Base-by-base conservation (phyloP, 1,140 invertebrate species). In the Drosophila melanica region DNA sequence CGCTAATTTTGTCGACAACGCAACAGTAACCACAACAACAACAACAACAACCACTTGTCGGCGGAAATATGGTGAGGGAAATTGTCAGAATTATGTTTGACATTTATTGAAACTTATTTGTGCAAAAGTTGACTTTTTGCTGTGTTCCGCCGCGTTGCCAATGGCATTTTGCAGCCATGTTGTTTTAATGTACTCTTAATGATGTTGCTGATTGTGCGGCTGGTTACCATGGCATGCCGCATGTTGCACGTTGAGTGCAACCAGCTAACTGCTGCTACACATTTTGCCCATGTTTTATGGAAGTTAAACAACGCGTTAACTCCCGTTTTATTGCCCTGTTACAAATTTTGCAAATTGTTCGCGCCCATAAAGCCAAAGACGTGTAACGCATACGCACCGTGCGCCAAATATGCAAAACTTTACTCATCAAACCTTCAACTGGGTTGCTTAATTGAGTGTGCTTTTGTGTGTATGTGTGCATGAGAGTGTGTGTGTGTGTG, bases 51-150 rank as follows among this genome's bases (percentile, higher is more conserved):
- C 42, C 42, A 51, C 30, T 27, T 27, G 4, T 27, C 27, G 0
- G 27, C 4, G 27, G 27, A 39, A 27, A 35, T 35, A 10, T 6
- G 4, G 10, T 20, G 11, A 16, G 23, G 10, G 18, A 33, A 50
- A 42, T 39, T 65, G 60, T 65, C 50, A 67, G 71, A 71, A 57
- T 75, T 75, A 69, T 82, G 62, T 71, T 77, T 81, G 74, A 77
- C 77, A 81, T 67, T 84, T 86, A 84, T 86, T 87, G 82, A 81
- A 85, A 66, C 53, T 53, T 75, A 80, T 70, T 71, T 66, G 77
- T 48, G 54, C 18, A 70, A 18, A 58, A 55, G 63, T 65, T 68
- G 70, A 44, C 76, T 66, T 58, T 60, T 67, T 65, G n/a, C n/a
- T n/a, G 5, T 7, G 18, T 18, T 77, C 62, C 23, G 50, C 48